Evolutionary conservation across 35 echinoderm and acorn worm genomes (phyloP).

Genomic region (Apostichopus parvimensis): DNA sequence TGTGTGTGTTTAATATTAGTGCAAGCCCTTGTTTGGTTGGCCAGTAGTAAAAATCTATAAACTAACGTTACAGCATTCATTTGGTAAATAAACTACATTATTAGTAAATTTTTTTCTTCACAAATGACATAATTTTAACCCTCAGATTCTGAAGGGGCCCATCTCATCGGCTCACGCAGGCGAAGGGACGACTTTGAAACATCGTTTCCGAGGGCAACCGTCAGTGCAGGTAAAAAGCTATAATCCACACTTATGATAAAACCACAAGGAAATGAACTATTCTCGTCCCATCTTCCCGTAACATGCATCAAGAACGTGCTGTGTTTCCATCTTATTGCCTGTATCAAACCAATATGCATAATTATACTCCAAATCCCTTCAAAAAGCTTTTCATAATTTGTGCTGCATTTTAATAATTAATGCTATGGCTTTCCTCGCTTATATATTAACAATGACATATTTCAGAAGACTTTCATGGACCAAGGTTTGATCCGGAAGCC

Average conservation of each 20-base stretch:
- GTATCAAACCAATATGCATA: no score
- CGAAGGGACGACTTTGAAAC: constrained; percentile 62
- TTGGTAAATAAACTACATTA: no score
- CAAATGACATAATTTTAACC: not conserved
- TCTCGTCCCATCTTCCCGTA: not conserved
- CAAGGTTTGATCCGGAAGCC: constrained; percentile 44
- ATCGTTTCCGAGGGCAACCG: constrained; percentile 43
- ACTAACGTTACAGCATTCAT: no score
- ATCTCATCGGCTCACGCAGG: constrained; percentile 72
- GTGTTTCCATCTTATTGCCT: not conserved
- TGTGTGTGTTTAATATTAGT: no score
- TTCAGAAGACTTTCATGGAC: constrained; percentile 48
- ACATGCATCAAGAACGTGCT: not conserved
- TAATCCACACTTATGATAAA: not conserved
- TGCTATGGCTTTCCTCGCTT: constrained; percentile 30
- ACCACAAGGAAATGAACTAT: no score
- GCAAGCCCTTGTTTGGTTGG: no score
- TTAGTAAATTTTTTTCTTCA: not conserved
- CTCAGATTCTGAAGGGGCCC: constrained; percentile 69
- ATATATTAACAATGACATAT: not conserved
- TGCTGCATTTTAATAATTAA: not conserved
- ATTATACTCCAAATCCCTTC: not conserved
- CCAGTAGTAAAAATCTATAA: no score
- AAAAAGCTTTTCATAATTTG: not conserved
- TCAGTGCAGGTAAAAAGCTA: constrained; percentile 69